Conservation (phyloP, 1,140 invertebrate genomes). For the Magallana gigas region DNA sequence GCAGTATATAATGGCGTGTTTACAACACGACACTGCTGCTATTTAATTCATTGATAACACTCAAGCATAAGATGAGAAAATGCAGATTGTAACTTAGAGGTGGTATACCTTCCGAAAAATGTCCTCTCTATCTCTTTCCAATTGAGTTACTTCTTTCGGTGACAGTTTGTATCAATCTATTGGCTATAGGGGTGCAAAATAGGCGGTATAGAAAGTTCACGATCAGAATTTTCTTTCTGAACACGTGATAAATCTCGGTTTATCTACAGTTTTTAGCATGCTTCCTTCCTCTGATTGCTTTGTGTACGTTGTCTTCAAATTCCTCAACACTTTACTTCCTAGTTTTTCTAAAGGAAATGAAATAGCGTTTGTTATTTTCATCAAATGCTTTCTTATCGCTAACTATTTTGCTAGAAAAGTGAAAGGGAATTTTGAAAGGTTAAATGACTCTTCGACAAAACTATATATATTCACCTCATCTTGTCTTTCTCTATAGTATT, state of each 20-base stretch:
- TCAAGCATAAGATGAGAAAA: too few relatives aligned
- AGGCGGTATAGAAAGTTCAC: too few relatives aligned
- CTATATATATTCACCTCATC: neutral
- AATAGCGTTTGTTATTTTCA: neutral
- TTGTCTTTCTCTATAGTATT: neutral
- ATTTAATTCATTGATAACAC: too few relatives aligned
- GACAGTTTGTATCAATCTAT: too few relatives aligned
- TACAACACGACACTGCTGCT: too few relatives aligned
- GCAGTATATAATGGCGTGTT: too few relatives aligned
- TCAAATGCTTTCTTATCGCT: neutral
- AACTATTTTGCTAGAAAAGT: neutral
- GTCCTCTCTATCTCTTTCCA: too few relatives aligned
- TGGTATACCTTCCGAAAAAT: too few relatives aligned
- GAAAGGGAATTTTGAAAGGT: constrained; percentile 1
- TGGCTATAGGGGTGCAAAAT: too few relatives aligned
- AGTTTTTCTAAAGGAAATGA: neutral
- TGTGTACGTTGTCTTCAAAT: constrained; percentile 8
- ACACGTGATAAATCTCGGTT: neutral
- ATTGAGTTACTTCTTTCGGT: too few relatives aligned
- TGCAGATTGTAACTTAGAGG: too few relatives aligned
- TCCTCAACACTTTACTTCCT: neutral
- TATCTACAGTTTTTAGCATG: neutral
- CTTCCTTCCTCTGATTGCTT: constrained; percentile 15
- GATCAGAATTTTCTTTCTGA: neutral
- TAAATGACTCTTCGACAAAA: neutral